Percentiles rank a stretch among this genome's conserved stretches.
phyloP scores from a whole-genome alignment of 2,888 invertebrate species.

The Pediacus dermestoides region DNA sequence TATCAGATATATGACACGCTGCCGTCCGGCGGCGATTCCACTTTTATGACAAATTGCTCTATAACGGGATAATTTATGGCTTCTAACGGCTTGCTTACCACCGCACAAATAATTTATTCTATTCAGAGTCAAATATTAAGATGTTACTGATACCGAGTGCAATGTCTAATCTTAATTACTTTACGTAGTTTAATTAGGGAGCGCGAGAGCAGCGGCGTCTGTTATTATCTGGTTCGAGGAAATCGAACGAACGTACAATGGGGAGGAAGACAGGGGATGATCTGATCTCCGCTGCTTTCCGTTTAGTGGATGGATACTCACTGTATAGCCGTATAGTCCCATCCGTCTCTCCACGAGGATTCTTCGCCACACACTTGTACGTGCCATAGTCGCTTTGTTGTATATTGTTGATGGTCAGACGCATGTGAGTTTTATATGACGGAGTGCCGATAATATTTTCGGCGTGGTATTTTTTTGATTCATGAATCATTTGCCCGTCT shows the following conservation, averaged over 20 bases:
- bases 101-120: slow-evolving; percentile 45
- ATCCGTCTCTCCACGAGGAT: slow-evolving; percentile 87
- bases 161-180: slow-evolving; percentile 45
- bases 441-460: slow-evolving; percentile 68
- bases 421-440: slow-evolving; percentile 84
- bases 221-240: slow-evolving; percentile 8
- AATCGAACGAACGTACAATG: slow-evolving; percentile 7
- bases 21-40: slow-evolving; percentile 37
- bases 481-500: slow-evolving; percentile 86
- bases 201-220: slow-evolving; percentile 3
- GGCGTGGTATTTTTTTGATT: slow-evolving; percentile 75
- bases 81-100: slow-evolving; percentile 38
- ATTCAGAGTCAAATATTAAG: slow-evolving; percentile 43
- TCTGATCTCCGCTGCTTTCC: slow-evolving; percentile 5
- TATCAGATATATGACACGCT: slow-evolving; percentile 41
- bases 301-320: slow-evolving; percentile 55
- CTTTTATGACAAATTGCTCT: slow-evolving; percentile 40
- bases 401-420: slow-evolving; percentile 74
- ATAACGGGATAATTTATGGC: slow-evolving; percentile 37
- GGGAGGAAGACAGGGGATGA: slow-evolving; percentile 3
- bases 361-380: slow-evolving; percentile 86
- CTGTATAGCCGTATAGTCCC: slow-evolving; percentile 85
- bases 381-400: slow-evolving; percentile 78
- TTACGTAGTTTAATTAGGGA: slow-evolving; percentile 42
- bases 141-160: slow-evolving; percentile 42